Base-by-base conservation (phyloP, 23 tunicate genomes). In the Aplidium turbinatum region DNA sequence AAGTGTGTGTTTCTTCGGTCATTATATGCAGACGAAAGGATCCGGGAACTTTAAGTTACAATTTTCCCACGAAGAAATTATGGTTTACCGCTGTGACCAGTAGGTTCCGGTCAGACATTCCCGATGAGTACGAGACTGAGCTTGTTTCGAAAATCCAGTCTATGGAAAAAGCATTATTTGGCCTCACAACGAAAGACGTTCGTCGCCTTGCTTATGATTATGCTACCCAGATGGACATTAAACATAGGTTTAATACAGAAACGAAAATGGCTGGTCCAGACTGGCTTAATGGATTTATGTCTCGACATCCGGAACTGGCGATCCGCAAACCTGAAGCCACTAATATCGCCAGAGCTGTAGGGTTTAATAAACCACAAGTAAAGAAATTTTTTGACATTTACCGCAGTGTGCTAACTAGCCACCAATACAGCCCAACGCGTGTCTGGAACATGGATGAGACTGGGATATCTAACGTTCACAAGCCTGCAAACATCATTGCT, bases 221-320 rank as follows among this genome's bases (percentile, higher is more conserved):
- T 65, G 72, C 72, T 4, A 65, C 27, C 4, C 50, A 36, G 5
- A 65, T 35, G 50, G 28, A 26, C 50, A 70, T 70, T 31, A 47
- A 70, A 24, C 58, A 47, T 11, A 45, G 58, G n/a, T 70, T 46
- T 30, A 47, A 70, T 48, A 70, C 18, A 18, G 58, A 70, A 70
- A 70, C 23, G 35, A 70, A 30, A 70, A 30, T 47, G 19, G 76
- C 76, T 46, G 58, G 76, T 28, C 2, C 33, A 11, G 76, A 47
- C 38, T 46, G 76, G 76, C 58, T 70, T 5, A 25, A 13, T 47
- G 58, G 58, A 4, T 70, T 47, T 47, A 6, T 70, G 16, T 11
- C 18, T 9, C 58, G 76, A 3, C 35, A 70, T 47, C 76, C 76
- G 3, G 23, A 70, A 13, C 29, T 47, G 58, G n/a, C 58, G 3